phyloP scores from a whole-genome alignment of 2,797 vertebrate species.

The Bradypus variegatus region DNA sequence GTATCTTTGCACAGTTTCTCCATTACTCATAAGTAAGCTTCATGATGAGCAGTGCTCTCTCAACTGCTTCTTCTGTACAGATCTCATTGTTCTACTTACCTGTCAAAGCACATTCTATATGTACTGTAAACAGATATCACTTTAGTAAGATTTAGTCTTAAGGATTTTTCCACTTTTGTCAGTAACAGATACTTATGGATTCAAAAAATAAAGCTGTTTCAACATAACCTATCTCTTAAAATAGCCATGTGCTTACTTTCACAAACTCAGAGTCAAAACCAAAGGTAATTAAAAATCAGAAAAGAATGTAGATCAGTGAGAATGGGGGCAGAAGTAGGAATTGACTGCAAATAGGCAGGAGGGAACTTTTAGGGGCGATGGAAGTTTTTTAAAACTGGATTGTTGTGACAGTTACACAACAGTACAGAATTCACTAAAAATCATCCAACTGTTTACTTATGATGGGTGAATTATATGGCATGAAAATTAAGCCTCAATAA shows the following conservation, averaged over 20 bases:
- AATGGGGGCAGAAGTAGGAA: background rate
- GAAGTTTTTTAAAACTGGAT: background rate
- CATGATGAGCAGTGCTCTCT: slow-evolving; percentile 70
- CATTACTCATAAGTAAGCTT: slow-evolving; percentile 73
- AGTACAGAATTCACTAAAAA: background rate
- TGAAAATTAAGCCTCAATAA: background rate
- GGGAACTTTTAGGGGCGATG: background rate
- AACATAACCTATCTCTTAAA: slow-evolving; percentile 70
- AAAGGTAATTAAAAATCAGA: background rate
- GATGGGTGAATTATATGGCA: background rate
- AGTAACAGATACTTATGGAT: slow-evolving; percentile 84
- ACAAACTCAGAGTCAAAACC: background rate
- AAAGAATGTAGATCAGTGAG: background rate
- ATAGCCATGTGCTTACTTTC: slow-evolving; percentile 8
- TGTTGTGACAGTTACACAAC: background rate
- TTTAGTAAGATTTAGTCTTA: slow-evolving; percentile 82
- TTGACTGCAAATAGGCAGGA: background rate
- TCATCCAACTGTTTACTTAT: background rate
- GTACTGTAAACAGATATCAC: slow-evolving; percentile 78
- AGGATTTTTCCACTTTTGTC: slow-evolving; percentile 85
- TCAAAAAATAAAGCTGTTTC: slow-evolving; percentile 81
- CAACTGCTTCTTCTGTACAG: slow-evolving; percentile 80
- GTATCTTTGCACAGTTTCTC: slow-evolving; percentile 76
- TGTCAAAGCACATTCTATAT: slow-evolving; percentile 79
- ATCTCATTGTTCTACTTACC: slow-evolving; percentile 75